Evolutionary conservation across 2,113 vertebrate genomes (phyloP).

Genomic region (Amphiprion ocellaris): DNA sequence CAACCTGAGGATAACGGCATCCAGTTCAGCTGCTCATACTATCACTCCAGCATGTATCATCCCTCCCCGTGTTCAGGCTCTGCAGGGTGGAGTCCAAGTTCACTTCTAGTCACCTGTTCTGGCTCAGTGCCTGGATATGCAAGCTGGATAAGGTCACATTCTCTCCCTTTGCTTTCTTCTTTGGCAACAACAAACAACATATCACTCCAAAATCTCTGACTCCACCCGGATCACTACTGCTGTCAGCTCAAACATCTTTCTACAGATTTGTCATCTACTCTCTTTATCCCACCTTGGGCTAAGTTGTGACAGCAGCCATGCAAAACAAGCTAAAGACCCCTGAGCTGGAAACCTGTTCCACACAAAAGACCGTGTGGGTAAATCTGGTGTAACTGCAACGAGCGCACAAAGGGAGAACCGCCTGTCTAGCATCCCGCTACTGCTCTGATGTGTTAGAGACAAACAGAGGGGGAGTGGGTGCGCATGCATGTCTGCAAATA

Average conservation of each 20-base stretch:
- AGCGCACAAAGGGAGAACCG: slow-evolving; percentile 52
- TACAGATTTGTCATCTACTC: background rate
- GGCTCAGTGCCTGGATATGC: slow-evolving; percentile 6
- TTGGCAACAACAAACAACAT: background rate
- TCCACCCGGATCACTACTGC: background rate
- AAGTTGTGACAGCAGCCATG: slow-evolving; percentile 30
- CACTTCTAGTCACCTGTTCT: slow-evolving; percentile 37
- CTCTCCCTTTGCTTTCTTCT: slow-evolving; percentile 13
- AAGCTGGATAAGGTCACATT: background rate
- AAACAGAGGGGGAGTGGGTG: background rate
- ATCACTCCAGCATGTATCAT: slow-evolving; percentile 16
- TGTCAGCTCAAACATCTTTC: background rate
- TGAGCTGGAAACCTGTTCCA: slow-evolving; percentile 28
- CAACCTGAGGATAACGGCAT: background rate
- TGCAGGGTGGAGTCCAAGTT: slow-evolving; percentile 12
- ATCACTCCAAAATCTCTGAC: background rate
- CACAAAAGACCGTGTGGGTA: slow-evolving; percentile 37
- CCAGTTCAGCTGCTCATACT: slow-evolving; percentile 12
- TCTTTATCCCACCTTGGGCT: slow-evolving; percentile 6
- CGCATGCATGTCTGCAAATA: background rate
- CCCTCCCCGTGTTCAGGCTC: slow-evolving; percentile 13
- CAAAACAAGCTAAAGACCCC: slow-evolving; percentile 36
- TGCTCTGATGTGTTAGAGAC: slow-evolving; percentile 1
- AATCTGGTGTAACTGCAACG: slow-evolving; percentile 49
- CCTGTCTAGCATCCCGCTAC: slow-evolving; percentile 3